These are phyloP conservation scores for Urocolius indicus DNA, from an alignment of 2,113 vertebrate species.

Conservation along the genomic window DNA sequence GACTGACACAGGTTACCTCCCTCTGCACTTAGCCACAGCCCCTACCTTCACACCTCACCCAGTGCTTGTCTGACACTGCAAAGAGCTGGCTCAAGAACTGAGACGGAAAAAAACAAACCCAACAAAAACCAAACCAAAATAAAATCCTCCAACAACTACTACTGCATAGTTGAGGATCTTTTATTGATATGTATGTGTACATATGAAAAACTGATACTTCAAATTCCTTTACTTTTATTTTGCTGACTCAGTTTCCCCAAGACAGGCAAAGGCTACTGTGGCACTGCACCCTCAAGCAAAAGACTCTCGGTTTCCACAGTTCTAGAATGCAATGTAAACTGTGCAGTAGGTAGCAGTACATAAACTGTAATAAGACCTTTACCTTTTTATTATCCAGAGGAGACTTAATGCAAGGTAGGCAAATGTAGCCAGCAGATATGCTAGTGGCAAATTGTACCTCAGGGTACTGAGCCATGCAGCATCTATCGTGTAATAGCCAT, in stretches of 20 bases:
- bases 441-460: constrained; percentile 88
- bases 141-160: not conserved
- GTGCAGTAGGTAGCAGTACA: not conserved
- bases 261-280: not conserved
- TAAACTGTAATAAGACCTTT: not conserved
- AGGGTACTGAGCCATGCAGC: constrained; percentile 63
- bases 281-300: not conserved
- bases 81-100: not conserved
- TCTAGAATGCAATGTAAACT: not conserved
- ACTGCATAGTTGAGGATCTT: not conserved
- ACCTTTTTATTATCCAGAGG: constrained; percentile 95
- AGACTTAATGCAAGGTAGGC: constrained; percentile 89
- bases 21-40: not conserved
- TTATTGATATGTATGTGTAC: not conserved
- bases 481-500: constrained; percentile 89
- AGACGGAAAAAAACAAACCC: not conserved
- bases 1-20: not conserved
- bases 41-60: not conserved
- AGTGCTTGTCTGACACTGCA: not conserved
- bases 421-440: constrained; percentile 88
- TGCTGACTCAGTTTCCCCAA: not conserved
- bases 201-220: not conserved
- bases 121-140: not conserved
- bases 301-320: not conserved
- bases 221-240: not conserved